Evolutionary conservation across 2,113 vertebrate species (phyloP), one percentile per base, ranked within the genome.

Genomic region (Aphyosemion australe): DNA sequence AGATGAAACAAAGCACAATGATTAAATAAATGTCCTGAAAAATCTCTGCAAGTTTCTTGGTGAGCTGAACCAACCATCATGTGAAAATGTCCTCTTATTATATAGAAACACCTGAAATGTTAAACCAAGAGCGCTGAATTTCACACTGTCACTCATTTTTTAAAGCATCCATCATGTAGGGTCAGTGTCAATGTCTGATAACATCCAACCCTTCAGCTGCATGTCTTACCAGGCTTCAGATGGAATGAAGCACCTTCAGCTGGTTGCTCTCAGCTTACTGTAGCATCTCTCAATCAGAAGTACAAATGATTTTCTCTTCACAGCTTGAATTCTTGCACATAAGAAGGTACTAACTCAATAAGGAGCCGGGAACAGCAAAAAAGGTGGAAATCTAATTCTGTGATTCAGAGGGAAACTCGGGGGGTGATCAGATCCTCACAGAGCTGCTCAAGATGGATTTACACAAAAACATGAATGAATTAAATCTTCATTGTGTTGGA

Each of bases 331-430:
- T 6, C 5, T 52, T 37, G 34, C 34, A 37, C 34, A 37, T 7
- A 7, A 37, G 32, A 31, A 20, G 60, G 21, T 48, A 21, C 52
- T 48, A 57, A 66, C 60, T 52, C 0, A 1, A 58, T 68, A 68
- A 70, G 20, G 61, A 64, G 52, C 63, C 65, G 68, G 18, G 49
- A 32, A 47, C 51, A 84, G 57, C 12, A 51, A 45, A 45, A 47
- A 20, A 18, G 41, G 41, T 5, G 8, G 15, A 63, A 4, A 19
- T 50, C 26, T 56, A 34, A 59, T 41, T 48, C 34, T 21, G 12
- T 52, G 42, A 67, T 45, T 67, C 51, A 61, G 34, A 45, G 57
- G 21, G 32, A 59, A 49, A 61, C 42, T 42, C 68, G 20, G 60
- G 14, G 57, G 59, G 52, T 37, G 49, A 48, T 61, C 63, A 46